Base-by-base conservation (phyloP, 2,888 invertebrate genomes). In the Eupithecia exiguata region DNA sequence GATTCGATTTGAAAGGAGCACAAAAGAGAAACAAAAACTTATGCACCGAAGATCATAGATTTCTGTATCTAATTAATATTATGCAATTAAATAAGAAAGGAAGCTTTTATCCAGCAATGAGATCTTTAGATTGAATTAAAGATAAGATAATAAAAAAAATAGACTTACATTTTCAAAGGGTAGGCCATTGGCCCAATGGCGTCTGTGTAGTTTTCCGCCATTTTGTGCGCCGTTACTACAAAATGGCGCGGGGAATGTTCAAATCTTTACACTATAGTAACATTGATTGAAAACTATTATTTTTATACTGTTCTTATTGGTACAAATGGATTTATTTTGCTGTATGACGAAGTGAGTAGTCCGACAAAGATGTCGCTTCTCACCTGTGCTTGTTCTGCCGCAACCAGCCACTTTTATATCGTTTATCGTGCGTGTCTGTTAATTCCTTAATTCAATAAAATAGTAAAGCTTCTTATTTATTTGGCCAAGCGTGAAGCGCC, bases 371-470 rank as follows among this genome's bases (percentile, higher is more conserved):
- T 85, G 94, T 92, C 94, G 94, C 94, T 95, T 94, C 94, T 94
- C 95, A 95, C 95, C 90, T 94, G 93, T 91, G 89, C 72, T 80
- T 68, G 71, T 58, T 73, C 67, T 53, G 35, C 74, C 74, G 76
- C 43, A 76, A 21, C 74, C 78, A 16, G 80, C 79, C 83, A 83
- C 86, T 91, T 93, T 91, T 94, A 93, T 94, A 94, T 90, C 83
- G 87, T 80, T 86, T 81, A 89, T 86, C 83, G 90, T 92, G 94
- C 93, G 94, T 95, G 94, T 77, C 88, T 72, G 88, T 88, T 95
- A 95, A 95, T 93, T 92, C 90, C 90, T 94, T 95, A 95, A 95
- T 95, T 94, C 87, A 95, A 95, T 95, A 94, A 93, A 91, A 92
- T 85, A 87, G 87, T 91, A 92, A 92, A 93, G 92, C 93, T 92